Conservation (phyloP, 2,113 vertebrate genomes). For the Globicephala melas region DNA sequence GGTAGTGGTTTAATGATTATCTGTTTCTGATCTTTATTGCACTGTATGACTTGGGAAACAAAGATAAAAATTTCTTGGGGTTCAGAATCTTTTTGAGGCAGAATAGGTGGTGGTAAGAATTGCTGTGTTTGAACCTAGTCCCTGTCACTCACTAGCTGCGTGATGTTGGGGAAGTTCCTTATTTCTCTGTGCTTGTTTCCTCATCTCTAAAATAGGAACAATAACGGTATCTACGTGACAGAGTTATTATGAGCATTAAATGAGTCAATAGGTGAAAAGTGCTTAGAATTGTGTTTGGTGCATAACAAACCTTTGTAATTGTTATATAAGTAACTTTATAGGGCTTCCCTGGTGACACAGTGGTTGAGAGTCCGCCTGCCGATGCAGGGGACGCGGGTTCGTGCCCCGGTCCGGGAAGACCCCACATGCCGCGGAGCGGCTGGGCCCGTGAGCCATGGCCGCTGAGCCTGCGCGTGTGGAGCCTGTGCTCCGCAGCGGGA, state of each 20-base stretch:
- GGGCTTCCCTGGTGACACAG: too few relatives aligned
- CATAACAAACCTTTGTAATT: background rate
- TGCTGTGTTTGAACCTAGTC: background rate
- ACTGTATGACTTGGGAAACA: background rate
- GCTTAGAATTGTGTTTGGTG: background rate
- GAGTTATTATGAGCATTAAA: background rate
- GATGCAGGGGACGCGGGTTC: too few relatives aligned
- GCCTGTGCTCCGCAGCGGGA: too few relatives aligned
- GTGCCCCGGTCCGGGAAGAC: too few relatives aligned
- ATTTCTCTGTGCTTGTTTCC: background rate
- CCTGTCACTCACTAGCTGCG: background rate
- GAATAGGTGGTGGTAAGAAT: background rate
- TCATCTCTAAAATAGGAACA: background rate
- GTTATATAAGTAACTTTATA: background rate
- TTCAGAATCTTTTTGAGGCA: background rate
- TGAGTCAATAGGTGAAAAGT: background rate
- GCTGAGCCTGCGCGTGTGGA: rapidly evolving
- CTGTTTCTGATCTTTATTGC: background rate
- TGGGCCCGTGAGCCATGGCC: too few relatives aligned
- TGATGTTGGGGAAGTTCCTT: background rate
- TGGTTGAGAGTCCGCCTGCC: too few relatives aligned
- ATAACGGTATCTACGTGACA: background rate
- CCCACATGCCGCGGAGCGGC: too few relatives aligned
- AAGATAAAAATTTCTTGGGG: background rate
- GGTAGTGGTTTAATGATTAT: background rate